Base-by-base conservation (phyloP, 2,888 invertebrate genomes). In the Sesia bembeciformis region DNA sequence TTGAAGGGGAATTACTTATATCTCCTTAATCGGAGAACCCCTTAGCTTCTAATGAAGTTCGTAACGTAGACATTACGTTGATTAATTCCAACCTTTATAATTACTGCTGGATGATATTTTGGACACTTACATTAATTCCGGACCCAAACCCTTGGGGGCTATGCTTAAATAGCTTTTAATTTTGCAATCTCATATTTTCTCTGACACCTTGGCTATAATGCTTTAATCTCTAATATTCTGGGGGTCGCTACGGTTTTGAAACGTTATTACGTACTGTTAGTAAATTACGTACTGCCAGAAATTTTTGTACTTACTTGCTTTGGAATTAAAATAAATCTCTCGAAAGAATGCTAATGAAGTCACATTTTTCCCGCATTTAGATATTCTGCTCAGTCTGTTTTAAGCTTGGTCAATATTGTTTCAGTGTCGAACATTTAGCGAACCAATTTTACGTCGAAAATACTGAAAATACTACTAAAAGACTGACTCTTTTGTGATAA, bases 61-160 rank as follows among this genome's bases (percentile, higher is more conserved):
- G 42, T 38, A 39, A 57, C 54, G 40, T 8, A 42, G 51, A 60
- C 60, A 62, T 62, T 62, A 59, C 56, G 43, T 60, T 65, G 62
- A 65, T 65, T 63, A 63, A 62, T 59, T 52, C 53, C 38, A 55
- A 55, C 57, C 55, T 57, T 58, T 57, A 56, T 63, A 58, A 56
- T 60, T 52, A 56, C 54, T 55, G 57, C 57, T 54, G 39, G n/a
- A 59, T 56, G 55, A 54, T 52, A 58, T 56, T 46, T 50, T 40
- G 52, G 54, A 52, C 49, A 55, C 58, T 60, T 61, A 57, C 52
- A 50, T 57, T 60, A 57, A 56, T 59, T 57, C 58, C 59, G 54
- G 53, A 41, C 50, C 54, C 46, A 4, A 42, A 53, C 49, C 57
- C 63, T 54, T 53, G 43, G 40, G 50, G 53, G 52, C 38, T 43